Base-by-base conservation (phyloP, 1,140 invertebrate genomes). In the Agrypnia vestita region DNA sequence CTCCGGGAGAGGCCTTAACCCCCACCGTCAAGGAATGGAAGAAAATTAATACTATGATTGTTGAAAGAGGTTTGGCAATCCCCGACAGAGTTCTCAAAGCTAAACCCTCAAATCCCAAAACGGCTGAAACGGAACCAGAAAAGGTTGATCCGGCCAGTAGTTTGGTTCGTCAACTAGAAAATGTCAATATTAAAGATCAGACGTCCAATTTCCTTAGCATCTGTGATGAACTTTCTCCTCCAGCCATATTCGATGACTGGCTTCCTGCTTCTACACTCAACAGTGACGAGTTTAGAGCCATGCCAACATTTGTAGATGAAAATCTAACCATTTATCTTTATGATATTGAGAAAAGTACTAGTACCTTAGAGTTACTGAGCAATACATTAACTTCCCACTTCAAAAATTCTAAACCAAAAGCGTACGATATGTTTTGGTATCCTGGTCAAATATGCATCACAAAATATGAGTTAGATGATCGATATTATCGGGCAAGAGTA, bases 401-500 rank as follows among this genome's bases (percentile, higher is more conserved):
- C 82, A 83, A 86, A 59, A 85, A 88, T 13, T 84, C 85, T 7
- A 81, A 86, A 35, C 85, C 88, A 0, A 89, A 90, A 80, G 85
- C 89, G 43, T 85, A 86, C 73, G 88, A 90, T 80, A 81, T 85
- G 11, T 85, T 86, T 75, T 93, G 91, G 92, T 80, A 84, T 59
- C 83, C 85, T 3, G 93, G 91, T 0, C 91, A 95, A 75, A 86
- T 92, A 0, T 94, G 94, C 80, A 86, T 94, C 13, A 93, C 90
- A 0, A 87, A 89, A 62, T 95, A 90, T 85, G 90, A 91, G 82
- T 13, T 89, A 6, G 91, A 95, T 84, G 87, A 90, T 3, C 86
- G 87, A 11, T 94, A 93, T 88, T 94, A 94, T 84, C 89, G 93
- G 75, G 92, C 91, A 19, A 83, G 86, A 71, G 88, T 94, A 9